Evolutionary conservation across 2,113 vertebrate species (phyloP).

Genomic region (Thinocorus orbignyianus): DNA sequence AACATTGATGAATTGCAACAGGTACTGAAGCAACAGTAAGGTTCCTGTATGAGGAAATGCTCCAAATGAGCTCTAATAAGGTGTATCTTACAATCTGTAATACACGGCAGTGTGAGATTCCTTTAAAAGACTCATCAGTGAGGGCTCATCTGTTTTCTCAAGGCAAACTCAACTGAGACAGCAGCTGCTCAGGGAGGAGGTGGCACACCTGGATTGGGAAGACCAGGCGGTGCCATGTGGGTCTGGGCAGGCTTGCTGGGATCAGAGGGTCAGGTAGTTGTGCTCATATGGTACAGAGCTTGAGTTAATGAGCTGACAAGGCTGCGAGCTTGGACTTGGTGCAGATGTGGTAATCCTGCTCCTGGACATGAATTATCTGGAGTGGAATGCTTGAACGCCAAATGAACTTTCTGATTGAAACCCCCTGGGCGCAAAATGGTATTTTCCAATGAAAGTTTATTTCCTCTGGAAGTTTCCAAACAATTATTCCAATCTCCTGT

Average conservation of each 20-base stretch:
- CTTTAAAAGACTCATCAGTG: background rate
- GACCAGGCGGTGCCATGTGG: background rate
- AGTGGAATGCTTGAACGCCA: background rate
- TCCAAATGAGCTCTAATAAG: background rate
- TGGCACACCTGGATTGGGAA: fast-evolving
- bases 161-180: background rate
- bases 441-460: conserved; percentile 11
- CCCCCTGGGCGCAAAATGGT: background rate
- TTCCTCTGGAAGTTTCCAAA: background rate
- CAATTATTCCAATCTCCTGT: background rate
- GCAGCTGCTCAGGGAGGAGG: background rate
- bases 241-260: background rate
- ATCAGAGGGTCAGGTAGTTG: background rate
- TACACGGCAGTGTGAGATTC: background rate
- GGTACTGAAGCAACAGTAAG: background rate
- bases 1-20: background rate
- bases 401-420: background rate
- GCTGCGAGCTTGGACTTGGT: background rate
- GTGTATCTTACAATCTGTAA: background rate
- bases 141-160: background rate
- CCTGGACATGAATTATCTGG: background rate
- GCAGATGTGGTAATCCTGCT: background rate
- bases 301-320: background rate
- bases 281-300: background rate
- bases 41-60: background rate